These are phyloP conservation scores for Pristiophorus japonicus DNA, from an alignment of 2,113 vertebrate species.

Conservation along the genomic window DNA sequence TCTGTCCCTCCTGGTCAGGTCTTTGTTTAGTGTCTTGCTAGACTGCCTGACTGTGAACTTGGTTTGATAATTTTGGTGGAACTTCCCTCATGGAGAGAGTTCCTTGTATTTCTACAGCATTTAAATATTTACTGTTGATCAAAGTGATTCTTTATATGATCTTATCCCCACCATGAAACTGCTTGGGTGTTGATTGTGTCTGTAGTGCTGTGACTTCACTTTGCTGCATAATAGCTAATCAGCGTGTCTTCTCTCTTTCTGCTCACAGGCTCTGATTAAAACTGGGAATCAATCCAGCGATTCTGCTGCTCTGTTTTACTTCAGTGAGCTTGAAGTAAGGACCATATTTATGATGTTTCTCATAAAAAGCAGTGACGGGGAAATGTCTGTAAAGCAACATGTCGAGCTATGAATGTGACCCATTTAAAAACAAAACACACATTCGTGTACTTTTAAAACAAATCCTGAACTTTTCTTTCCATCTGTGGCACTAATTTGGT, in stretches of 20 bases:
- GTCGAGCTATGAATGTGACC: background rate
- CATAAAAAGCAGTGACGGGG: background rate
- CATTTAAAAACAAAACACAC: background rate
- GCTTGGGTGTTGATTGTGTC: background rate
- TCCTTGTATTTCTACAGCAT: background rate
- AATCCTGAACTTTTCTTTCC: background rate
- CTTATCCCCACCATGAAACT: background rate
- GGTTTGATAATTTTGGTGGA: background rate
- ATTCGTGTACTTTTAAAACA: no score
- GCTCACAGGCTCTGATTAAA: slow-evolving; percentile 61
- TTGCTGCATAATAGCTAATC: background rate
- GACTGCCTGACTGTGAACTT: background rate
- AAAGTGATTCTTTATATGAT: background rate
- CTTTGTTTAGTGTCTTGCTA: background rate
- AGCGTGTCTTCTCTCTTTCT: slow-evolving; percentile 27
- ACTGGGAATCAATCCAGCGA: slow-evolving; percentile 70
- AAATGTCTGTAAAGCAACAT: background rate
- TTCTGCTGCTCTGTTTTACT: slow-evolving; percentile 74
- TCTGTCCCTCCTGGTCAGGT: background rate
- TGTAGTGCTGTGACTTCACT: background rate
- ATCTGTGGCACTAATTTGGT: background rate
- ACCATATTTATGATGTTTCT: background rate
- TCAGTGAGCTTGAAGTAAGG: slow-evolving; percentile 58
- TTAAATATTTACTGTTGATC: background rate
- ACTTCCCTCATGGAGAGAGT: background rate